Base-by-base conservation (phyloP, 2,888 invertebrate species). In the Xanthorhoe designata region DNA sequence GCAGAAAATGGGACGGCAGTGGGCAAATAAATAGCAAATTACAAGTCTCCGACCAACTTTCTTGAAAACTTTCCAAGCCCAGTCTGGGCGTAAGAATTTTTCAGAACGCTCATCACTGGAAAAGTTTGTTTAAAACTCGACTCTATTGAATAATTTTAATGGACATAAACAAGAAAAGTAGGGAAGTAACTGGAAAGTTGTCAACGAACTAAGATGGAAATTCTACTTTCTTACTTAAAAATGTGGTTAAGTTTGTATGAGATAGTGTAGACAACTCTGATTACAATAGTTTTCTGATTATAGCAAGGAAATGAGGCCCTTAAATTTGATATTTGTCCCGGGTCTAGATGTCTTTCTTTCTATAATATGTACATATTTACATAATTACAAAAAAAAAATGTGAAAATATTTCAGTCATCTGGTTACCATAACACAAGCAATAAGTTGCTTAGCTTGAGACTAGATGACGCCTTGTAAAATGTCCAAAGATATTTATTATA, bases 31-130 rank as follows among this genome's bases (percentile, higher is more conserved):
- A 42, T 42, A 42, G 38, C 38, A 60, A 24, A 60, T 38, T 38
- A 38, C 9, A 52, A 42, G 38, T 13, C 38, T 17, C 9, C 52
- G 18, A 7, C n/a, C 18, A 35, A 29, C 24, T 42, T 42, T 24
- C 45, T 52, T 29, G 2, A 5, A 49, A 59, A 59, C 51, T 59
- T 59, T 53, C 10, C 32, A 45, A 53, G n/a, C n/a, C n/a, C 38
- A 42, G 42, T 52, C 29, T 42, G 19, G 19, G 50, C 18, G 18
- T 17, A 51, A 51, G 19, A 35, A 59, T 51, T 59, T 59, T 59
- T 59, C n/a, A 24, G 29, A 50, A 50, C 10, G n/a, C 9, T 8
- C 49, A 18, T 17, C 32, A 18, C 35, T 54, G 42, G 10, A 6
- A 38, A 51, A 52, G 42, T 24, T 45, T 24, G 55, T 8, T 38